phyloP scores from a whole-genome alignment of 2,888 invertebrate species.

The Sminthurides aquaticus region DNA sequence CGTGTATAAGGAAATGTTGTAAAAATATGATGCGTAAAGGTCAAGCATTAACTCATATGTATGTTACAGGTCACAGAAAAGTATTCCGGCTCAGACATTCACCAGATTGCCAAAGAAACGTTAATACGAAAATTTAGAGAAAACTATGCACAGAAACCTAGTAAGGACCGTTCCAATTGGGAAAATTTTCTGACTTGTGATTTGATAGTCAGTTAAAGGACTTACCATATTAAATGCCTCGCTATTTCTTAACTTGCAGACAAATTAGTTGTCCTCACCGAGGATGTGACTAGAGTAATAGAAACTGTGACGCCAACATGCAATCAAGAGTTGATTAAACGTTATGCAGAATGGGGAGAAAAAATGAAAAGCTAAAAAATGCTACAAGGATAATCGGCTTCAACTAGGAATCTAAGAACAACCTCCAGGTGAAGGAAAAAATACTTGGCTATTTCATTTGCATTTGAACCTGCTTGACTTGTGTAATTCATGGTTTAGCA shows the following conservation, averaged over 20 bases:
- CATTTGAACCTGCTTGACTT: too few relatives aligned
- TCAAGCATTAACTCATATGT: background rate
- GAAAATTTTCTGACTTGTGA: too few relatives aligned
- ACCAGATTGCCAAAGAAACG: slow-evolving; percentile 78
- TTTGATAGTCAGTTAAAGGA: too few relatives aligned
- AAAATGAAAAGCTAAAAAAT: too few relatives aligned
- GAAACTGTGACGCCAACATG: slow-evolving; percentile 33
- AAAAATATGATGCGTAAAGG: background rate
- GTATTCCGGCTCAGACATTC: slow-evolving; percentile 83
- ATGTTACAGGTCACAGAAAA: slow-evolving; percentile 56
- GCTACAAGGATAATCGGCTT: too few relatives aligned
- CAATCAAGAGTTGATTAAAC: slow-evolving; percentile 28
- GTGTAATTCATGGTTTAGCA: too few relatives aligned
- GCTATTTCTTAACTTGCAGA: too few relatives aligned
- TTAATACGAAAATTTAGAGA: slow-evolving; percentile 53
- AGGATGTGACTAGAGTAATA: slow-evolving; percentile 29
- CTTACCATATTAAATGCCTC: too few relatives aligned
- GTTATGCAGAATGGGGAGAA: slow-evolving; percentile 34
- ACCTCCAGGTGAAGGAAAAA: too few relatives aligned
- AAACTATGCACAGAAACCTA: slow-evolving; percentile 28
- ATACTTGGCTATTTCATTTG: too few relatives aligned
- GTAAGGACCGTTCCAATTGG: too few relatives aligned
- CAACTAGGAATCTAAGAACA: too few relatives aligned
- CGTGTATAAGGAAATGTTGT: background rate
- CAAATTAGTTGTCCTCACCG: slow-evolving; percentile 30